A percentile compares a stretch with the other conserved stretches of the same genome.
These are phyloP conservation scores for Hydractinia symbiolongicarpus DNA, from an alignment of 30 jellyfish, hydroid and myxozoan genomes.

Conservation along the genomic window DNA sequence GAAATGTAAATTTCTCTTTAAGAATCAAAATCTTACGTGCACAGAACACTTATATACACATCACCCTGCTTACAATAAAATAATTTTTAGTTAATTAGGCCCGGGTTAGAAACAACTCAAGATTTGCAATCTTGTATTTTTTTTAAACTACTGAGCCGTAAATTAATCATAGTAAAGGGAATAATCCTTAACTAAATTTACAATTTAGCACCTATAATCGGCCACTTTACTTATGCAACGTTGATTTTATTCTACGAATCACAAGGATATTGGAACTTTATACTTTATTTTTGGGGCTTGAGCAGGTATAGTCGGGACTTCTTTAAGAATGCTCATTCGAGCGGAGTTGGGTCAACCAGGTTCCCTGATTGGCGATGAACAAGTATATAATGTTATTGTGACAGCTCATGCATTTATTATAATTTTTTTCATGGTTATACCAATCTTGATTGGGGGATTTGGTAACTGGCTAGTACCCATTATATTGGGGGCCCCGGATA, in stretches of 20 bases:
- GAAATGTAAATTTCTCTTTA: too few relatives aligned
- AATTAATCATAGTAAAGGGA: background rate
- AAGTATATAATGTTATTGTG: conserved; percentile 55
- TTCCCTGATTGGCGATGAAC: conserved; percentile 64
- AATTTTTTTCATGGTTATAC: conserved; percentile 73
- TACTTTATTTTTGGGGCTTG: conserved; percentile 52
- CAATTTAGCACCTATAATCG: background rate
- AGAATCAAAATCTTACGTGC: too few relatives aligned
- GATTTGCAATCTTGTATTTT: too few relatives aligned
- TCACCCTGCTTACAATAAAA: too few relatives aligned
- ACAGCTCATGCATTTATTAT: conserved; percentile 66
- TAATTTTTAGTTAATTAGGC: too few relatives aligned
- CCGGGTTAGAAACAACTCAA: too few relatives aligned
- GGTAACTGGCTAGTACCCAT: conserved; percentile 72
- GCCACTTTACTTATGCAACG: conserved; percentile 8
- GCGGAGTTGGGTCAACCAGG: conserved; percentile 64
- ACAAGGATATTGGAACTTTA: conserved; percentile 61
- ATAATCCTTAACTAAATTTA: background rate
- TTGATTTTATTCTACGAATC: conserved; percentile 63
- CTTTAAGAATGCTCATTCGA: conserved; percentile 67
- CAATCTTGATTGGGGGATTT: conserved; percentile 64
- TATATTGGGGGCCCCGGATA: conserved; percentile 69
- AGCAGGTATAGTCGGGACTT: conserved; percentile 71
- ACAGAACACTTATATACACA: too few relatives aligned
- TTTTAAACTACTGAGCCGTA: too few relatives aligned